phyloP scores from a whole-genome alignment of 2,113 vertebrate species.

The Chrysemys picta region DNA sequence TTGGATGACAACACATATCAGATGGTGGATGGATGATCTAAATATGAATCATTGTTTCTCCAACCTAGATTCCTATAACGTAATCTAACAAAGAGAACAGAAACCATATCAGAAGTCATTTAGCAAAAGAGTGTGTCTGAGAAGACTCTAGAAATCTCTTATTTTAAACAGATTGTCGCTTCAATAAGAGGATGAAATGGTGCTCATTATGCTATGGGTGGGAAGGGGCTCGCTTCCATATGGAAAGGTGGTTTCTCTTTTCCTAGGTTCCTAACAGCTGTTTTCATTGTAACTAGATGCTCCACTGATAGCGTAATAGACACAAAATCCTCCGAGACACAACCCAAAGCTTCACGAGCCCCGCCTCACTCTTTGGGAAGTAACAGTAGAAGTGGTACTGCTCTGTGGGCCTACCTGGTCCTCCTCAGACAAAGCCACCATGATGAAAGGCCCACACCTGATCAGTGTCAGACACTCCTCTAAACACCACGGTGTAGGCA shows the following conservation, averaged over 20 bases:
- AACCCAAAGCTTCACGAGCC: background rate
- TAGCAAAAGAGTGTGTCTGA: slow-evolving; percentile 46
- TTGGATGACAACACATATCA: slow-evolving; percentile 6
- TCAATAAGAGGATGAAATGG: slow-evolving; percentile 24
- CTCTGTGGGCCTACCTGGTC: background rate
- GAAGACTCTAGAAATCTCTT: slow-evolving; percentile 59
- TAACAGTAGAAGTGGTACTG: background rate
- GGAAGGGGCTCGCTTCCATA: slow-evolving; percentile 26
- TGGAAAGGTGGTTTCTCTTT: slow-evolving; percentile 59
- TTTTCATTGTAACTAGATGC: slow-evolving; percentile 60
- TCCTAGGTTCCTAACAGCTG: slow-evolving; percentile 61
- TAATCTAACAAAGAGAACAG: slow-evolving; percentile 63
- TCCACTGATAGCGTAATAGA: slow-evolving; percentile 48
- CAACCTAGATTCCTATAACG: slow-evolving; percentile 55
- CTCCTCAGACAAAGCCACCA: background rate
- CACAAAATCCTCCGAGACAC: slow-evolving; percentile 54
- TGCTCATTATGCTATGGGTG: slow-evolving; percentile 32
- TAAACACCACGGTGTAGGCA: fast-evolving
- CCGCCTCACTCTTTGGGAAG: background rate
- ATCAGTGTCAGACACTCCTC: background rate
- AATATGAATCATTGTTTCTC: slow-evolving; percentile 64
- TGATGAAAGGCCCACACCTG: fast-evolving
- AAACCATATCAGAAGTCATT: slow-evolving; percentile 65
- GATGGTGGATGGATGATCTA: slow-evolving; percentile 54
- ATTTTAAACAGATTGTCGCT: slow-evolving; percentile 56